phyloP scores from a whole-genome alignment of 2,888 invertebrate genomes.

The Taenaris catops region DNA sequence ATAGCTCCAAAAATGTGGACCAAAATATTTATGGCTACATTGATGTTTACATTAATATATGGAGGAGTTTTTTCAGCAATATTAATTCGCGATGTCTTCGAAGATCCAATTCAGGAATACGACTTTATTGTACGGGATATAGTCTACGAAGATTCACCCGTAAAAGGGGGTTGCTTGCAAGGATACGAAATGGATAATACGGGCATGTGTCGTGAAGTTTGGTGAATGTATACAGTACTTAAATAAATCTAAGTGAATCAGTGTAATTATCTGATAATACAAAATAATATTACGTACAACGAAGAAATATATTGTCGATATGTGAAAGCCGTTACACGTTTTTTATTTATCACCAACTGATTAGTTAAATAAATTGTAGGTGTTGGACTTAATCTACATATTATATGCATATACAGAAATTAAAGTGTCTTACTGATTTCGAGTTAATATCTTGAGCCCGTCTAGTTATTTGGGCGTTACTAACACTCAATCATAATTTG shows the following conservation, averaged over 20 bases:
- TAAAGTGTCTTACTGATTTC: too few relatives aligned
- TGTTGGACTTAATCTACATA: too few relatives aligned
- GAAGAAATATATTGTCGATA: too few relatives aligned
- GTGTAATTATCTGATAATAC: too few relatives aligned
- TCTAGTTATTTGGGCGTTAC: too few relatives aligned
- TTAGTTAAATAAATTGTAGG: too few relatives aligned
- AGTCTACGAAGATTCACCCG: slow-evolving; percentile 46
- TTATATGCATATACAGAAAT: too few relatives aligned
- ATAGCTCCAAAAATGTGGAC: slow-evolving; percentile 22
- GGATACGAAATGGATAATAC: slow-evolving; percentile 41
- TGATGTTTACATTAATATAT: slow-evolving; percentile 10
- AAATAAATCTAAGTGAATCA: neutral
- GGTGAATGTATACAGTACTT: slow-evolving; percentile 41
- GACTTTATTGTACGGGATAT: slow-evolving; percentile 34
- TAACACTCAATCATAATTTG: too few relatives aligned
- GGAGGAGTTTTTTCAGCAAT: slow-evolving; percentile 8
- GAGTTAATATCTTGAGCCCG: too few relatives aligned
- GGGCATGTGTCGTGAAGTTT: slow-evolving; percentile 56
- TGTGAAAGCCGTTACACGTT: too few relatives aligned
- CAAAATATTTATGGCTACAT: slow-evolving; percentile 11
- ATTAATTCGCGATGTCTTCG: slow-evolving; percentile 16
- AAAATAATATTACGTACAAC: too few relatives aligned
- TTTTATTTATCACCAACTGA: too few relatives aligned
- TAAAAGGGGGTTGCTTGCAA: slow-evolving; percentile 34
- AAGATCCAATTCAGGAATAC: slow-evolving; percentile 26